Evolutionary conservation across 2,888 invertebrate genomes (phyloP).

Genomic region (Mycogona germanica): DNA sequence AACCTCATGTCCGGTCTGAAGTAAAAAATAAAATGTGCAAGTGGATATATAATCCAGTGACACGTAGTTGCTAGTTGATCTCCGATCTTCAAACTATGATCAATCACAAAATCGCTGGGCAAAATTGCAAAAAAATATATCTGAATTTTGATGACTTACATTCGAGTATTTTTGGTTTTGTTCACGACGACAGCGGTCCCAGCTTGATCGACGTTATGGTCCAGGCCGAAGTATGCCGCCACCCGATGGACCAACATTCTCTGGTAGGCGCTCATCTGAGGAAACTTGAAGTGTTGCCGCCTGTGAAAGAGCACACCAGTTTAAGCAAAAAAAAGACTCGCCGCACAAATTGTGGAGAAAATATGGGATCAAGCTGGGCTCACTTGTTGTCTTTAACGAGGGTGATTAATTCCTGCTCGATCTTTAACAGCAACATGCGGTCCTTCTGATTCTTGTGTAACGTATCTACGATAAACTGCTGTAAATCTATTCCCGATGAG

Average conservation of each 20-base stretch:
- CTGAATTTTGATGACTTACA: slow-evolving; percentile 32
- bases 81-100: too few relatives aligned
- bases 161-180: slow-evolving; percentile 54
- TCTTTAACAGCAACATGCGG: slow-evolving; percentile 64
- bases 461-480: slow-evolving; percentile 78
- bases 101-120: too few relatives aligned
- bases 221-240: slow-evolving; percentile 86
- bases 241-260: slow-evolving; percentile 92
- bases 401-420: slow-evolving; percentile 74
- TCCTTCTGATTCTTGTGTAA: slow-evolving; percentile 84
- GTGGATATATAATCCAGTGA: not conserved
- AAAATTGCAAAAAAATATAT: too few relatives aligned
- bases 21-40: not conserved
- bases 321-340: too few relatives aligned
- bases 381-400: slow-evolving; percentile 72
- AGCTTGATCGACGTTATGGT: slow-evolving; percentile 78
- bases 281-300: slow-evolving; percentile 61
- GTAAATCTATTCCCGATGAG: slow-evolving; percentile 65
- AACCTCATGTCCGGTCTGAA: slow-evolving; percentile 52
- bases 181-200: slow-evolving; percentile 59
- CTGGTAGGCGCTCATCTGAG: slow-evolving; percentile 89
- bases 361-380: slow-evolving; percentile 29
- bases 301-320: slow-evolving; percentile 24
- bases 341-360: too few relatives aligned
- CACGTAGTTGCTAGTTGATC: too few relatives aligned